phyloP scores from a whole-genome alignment of 2,888 invertebrate species.

The Criorhina ranunculi region DNA sequence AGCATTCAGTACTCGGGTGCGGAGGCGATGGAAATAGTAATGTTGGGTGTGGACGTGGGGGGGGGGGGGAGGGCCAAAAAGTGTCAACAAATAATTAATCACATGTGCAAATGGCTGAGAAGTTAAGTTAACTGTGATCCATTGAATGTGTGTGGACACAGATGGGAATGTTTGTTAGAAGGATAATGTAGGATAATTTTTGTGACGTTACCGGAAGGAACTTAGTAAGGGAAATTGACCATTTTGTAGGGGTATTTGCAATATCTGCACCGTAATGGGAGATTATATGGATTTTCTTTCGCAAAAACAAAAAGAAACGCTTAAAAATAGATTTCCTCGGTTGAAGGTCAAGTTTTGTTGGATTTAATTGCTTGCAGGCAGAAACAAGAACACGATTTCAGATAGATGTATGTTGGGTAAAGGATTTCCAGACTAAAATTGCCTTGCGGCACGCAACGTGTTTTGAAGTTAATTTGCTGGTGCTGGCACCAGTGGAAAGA shows the following conservation, averaged over 20 bases:
- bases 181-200: slow-evolving; percentile 39
- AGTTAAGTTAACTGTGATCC: slow-evolving; percentile 18
- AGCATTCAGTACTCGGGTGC: slow-evolving; percentile 1
- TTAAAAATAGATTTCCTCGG: slow-evolving; percentile 2
- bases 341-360: slow-evolving; percentile 4
- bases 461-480: not conserved
- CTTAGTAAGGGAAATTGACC: not conserved
- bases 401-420: not conserved
- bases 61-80: not conserved
- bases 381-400: not conserved
- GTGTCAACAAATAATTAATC: slow-evolving; percentile 63
- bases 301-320: not conserved
- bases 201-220: not conserved
- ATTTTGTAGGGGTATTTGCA: not conserved
- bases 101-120: slow-evolving; percentile 39
- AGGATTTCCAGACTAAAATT: slow-evolving; percentile 10
- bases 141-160: slow-evolving; percentile 30
- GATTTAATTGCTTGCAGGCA: slow-evolving; percentile 8
- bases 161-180: slow-evolving; percentile 26
- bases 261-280: slow-evolving; percentile 6
- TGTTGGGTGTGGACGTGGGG: no score
- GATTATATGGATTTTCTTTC: not conserved
- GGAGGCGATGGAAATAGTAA: not conserved
- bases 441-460: slow-evolving; percentile 3
- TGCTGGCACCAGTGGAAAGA: not conserved